Evolutionary conservation across 1,140 invertebrate genomes (phyloP).

Genomic region (Zaprionus vittiger): DNA sequence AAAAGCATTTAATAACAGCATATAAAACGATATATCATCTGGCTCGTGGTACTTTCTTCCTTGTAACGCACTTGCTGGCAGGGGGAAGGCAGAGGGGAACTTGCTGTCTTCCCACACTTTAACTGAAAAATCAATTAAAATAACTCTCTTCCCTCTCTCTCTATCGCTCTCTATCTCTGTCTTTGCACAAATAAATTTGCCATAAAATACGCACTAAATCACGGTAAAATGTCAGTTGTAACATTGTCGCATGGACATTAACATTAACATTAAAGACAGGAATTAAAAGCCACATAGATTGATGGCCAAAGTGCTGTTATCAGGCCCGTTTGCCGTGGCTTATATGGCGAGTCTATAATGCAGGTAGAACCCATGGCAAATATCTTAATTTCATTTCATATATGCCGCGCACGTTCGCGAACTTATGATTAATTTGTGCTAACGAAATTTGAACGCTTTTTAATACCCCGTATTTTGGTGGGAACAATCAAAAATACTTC

Average conservation of each 20-base stretch:
- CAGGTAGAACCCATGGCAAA: neutral
- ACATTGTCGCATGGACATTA: conserved; percentile 66
- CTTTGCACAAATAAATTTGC: conserved; percentile 73
- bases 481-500: conserved; percentile 39
- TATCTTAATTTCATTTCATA: neutral
- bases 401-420: neutral
- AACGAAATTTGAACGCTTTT: conserved; percentile 8
- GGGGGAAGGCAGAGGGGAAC: neutral
- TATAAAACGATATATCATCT: conserved; percentile 81
- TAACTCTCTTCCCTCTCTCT: conserved; percentile 56
- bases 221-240: conserved; percentile 62
- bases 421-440: conserved; percentile 27
- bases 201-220: conserved; percentile 82
- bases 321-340: neutral
- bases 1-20: conserved; percentile 80
- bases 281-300: conserved; percentile 39
- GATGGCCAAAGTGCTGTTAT: conserved; percentile 48
- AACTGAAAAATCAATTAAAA: conserved; percentile 80
- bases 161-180: conserved; percentile 1
- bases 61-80: neutral
- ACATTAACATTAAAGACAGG: conserved; percentile 54
- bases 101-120: conserved; percentile 71
- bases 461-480: conserved; percentile 15
- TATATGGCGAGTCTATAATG: conserved; percentile 3
- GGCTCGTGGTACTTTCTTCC: conserved; percentile 65